A percentile compares a stretch with the other conserved stretches of the same genome.
Conservation (phyloP, 1,140 invertebrate species). For the Polyergus mexicanus region DNA sequence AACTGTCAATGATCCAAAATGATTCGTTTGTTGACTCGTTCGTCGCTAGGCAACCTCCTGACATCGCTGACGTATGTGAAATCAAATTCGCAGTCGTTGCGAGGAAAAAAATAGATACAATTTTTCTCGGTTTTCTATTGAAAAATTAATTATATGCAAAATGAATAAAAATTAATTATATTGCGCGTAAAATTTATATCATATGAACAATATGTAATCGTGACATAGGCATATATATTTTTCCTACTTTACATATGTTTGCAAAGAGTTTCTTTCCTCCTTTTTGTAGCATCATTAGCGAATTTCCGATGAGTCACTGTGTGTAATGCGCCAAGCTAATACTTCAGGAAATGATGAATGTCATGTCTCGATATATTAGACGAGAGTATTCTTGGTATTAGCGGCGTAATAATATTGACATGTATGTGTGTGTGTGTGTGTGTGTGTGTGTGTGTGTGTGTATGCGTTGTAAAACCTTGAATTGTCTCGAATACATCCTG, state of each 20-base stretch:
- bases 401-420: not conserved
- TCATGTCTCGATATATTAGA: not conserved
- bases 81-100: not conserved
- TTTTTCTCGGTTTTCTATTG: too few relatives aligned
- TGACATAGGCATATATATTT: constrained; percentile 26
- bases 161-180: too few relatives aligned
- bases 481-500: constrained; percentile 16
- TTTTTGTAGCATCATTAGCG: constrained; percentile 29
- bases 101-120: not conserved
- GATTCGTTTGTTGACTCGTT: constrained; percentile 62
- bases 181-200: not conserved
- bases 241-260: not conserved
- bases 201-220: constrained; percentile 13
- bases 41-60: constrained; percentile 55
- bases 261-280: not conserved
- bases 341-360: constrained; percentile 28
- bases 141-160: too few relatives aligned
- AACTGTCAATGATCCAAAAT: constrained; percentile 27
- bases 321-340: not conserved
- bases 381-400: not conserved
- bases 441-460: not conserved
- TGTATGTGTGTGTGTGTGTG: not conserved
- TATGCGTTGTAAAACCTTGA: constrained; percentile 14
- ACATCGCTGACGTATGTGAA: not conserved
- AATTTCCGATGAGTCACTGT: constrained; percentile 50